Percentiles rank a stretch among this genome's conserved stretches.
phyloP scores from a whole-genome alignment of 2,797 vertebrate species.

The Pseudomugil tenellus region DNA sequence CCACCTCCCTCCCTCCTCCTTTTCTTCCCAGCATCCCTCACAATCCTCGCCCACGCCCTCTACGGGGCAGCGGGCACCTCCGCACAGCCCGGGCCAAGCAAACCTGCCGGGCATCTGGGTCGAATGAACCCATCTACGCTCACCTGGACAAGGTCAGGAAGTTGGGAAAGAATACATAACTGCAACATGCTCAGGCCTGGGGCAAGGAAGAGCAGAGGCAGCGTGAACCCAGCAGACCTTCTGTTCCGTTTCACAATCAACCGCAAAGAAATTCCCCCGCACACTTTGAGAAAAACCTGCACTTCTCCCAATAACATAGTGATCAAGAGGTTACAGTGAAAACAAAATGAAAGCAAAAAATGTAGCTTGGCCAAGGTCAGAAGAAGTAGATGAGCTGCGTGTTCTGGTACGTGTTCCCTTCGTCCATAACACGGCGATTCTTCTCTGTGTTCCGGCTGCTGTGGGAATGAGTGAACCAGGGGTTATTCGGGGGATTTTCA shows the following conservation, averaged over 20 bases:
- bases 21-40: slow-evolving; percentile 60
- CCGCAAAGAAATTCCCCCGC: slow-evolving; percentile 28
- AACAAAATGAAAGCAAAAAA: slow-evolving; percentile 51
- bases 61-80: slow-evolving; percentile 67
- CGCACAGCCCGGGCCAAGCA: slow-evolving; percentile 52
- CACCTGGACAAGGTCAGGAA: slow-evolving; percentile 74
- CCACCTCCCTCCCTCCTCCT: slow-evolving; percentile 43
- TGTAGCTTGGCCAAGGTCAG: slow-evolving; percentile 57
- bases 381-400: slow-evolving; percentile 46
- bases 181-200: slow-evolving; percentile 34
- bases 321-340: slow-evolving; percentile 57
- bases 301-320: slow-evolving; percentile 38
- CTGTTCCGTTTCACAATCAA: slow-evolving; percentile 49
- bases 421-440: slow-evolving; percentile 42
- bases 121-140: slow-evolving; percentile 42
- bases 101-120: slow-evolving; percentile 61
- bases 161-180: slow-evolving; percentile 52
- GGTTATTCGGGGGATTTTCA: slow-evolving; percentile 72
- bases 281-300: slow-evolving; percentile 8
- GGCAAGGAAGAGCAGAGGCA: slow-evolving; percentile 56
- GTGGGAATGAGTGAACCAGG: slow-evolving; percentile 60
- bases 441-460: slow-evolving; percentile 50
- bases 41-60: slow-evolving; percentile 71
- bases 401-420: slow-evolving; percentile 51
- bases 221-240: slow-evolving; percentile 59